Evolutionary conservation across 1,140 invertebrate genomes (phyloP), one percentile per base, ranked within the genome.

Genomic region (Vollenhovia emeryi): DNA sequence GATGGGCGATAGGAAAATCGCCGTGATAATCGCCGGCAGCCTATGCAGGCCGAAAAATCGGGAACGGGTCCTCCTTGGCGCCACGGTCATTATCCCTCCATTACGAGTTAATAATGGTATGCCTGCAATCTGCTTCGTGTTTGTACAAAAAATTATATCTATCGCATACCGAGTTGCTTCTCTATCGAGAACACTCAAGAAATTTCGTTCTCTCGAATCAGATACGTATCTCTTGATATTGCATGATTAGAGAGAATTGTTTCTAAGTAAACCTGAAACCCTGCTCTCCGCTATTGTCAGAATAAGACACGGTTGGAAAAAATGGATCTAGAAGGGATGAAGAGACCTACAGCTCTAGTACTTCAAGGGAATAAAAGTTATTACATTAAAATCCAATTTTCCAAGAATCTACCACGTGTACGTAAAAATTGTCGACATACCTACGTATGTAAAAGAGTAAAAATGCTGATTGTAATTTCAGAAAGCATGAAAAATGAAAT

Each of bases 21-120:
- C 33, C 43, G 52, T 36, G 57, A 88, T 89, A 73, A 59, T 82
- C 87, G 36, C n/a, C 62, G 87, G 48, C 66, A 66, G 33, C 36
- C 52, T 50, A 69, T 55, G 36, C 45, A n/a, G 48, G 11, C 45
- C 33, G 45, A 78, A 45, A 86, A 71, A 86, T 80, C 74, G 76
- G 57, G 71, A 85, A 64, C 75, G 69, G 69, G 55, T 85, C 60
- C 74, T 89, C 30, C 83, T 87, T 71, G 87, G 87, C 84, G 87
- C 87, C 87, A 88, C 74, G 86, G 59, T 89, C 68, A 89, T 89
- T 89, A 89, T 75, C 74, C 80, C 57, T 50, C 84, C 87, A 87
- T 87, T 73, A 87, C 59, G 74, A 88, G 82, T 79, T 85, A 88
- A 89, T 89, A 88, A 89, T 75, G 60, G 68, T 75, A 50, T 85